Base-by-base conservation (phyloP, 2,888 invertebrate genomes). In the Caprella mutica region DNA sequence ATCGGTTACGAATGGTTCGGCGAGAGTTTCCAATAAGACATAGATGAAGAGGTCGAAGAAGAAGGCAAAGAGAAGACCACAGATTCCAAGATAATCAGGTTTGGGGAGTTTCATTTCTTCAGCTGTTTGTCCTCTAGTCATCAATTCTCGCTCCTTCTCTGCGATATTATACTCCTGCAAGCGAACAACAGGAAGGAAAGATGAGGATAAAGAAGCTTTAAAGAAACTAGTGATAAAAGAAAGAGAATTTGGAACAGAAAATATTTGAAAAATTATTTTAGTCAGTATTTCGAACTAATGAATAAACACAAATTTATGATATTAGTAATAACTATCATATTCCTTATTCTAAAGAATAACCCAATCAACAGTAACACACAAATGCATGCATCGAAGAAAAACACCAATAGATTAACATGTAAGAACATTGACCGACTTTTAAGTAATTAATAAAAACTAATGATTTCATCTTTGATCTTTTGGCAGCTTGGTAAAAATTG, bases 1-100 rank as follows among this genome's bases (percentile, higher is more conserved):
- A 71, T 90, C 88, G 85, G 86, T 87, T 24, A 86, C 86, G 52
- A 89, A 77, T 3, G 86, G 81, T 9, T 88, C 86, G 6, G 60
- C 57, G 9, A 64, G 51, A n/a, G 60, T 60, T 40, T 64, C 64
- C 33, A 64, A 33, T 23, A 64, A 51, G 1, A 60, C 57, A 39
- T 53, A 60, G 23, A 60, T 56, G 53, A 60, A 60, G n/a, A 51
- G 17, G 19, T 33, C 40, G 35, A 58, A 24, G 59, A 64, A 64
- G 43, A 60, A 60, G 9, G 44, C 33, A 26, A 55, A 60, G 38
- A 64, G 50, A 27, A 56, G 42, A 24, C 50, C 60, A 1, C 24
- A 3, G 4, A 64, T 17, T 24, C 33, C 56, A 8, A 53, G 2
- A 42, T 52, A 38, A 35, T 64, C 55, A 2, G 56, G 39, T 29